These are phyloP conservation scores for Hydropsyche tenuis DNA, from an alignment of 1,140 invertebrate genomes.

Conservation along the genomic window DNA sequence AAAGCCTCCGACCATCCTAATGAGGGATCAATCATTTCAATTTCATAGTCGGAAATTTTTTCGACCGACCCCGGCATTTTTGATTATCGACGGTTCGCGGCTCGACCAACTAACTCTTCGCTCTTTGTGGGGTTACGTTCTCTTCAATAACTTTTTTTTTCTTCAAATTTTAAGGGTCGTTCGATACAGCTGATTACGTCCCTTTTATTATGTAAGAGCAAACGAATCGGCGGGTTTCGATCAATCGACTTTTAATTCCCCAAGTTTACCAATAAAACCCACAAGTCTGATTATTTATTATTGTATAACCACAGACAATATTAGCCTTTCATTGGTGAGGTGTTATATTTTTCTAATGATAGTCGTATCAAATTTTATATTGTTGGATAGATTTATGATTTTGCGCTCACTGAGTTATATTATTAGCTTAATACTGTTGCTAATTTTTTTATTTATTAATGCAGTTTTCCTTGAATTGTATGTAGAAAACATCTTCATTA, in stretches of 20 bases:
- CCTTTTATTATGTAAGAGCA: slow-evolving; percentile 12
- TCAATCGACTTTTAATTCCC: background rate
- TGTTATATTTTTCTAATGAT: too few species aligned
- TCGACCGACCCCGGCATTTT: slow-evolving; percentile 24
- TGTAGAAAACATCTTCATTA: too few species aligned
- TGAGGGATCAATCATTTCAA: slow-evolving; percentile 42
- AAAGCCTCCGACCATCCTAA: slow-evolving; percentile 30
- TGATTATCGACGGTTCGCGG: slow-evolving; percentile 33
- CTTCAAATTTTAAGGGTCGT: background rate
- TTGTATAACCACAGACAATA: too few species aligned
- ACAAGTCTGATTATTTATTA: too few species aligned
- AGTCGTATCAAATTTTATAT: too few species aligned
- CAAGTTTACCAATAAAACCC: too few species aligned
- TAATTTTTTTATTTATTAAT: too few species aligned
- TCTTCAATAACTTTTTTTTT: slow-evolving; percentile 11
- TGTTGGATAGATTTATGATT: too few species aligned
- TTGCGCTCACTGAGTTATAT: too few species aligned
- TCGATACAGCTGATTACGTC: slow-evolving; percentile 38
- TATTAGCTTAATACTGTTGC: too few species aligned
- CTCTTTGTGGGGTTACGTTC: slow-evolving; percentile 30
- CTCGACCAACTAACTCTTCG: slow-evolving; percentile 24
- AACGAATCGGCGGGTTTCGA: slow-evolving; percentile 13
- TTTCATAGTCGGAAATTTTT: slow-evolving; percentile 33
- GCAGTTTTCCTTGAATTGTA: too few species aligned
- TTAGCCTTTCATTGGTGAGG: too few species aligned